Base-by-base conservation (phyloP, 2,113 vertebrate species). In the Nesogale talazaci region DNA sequence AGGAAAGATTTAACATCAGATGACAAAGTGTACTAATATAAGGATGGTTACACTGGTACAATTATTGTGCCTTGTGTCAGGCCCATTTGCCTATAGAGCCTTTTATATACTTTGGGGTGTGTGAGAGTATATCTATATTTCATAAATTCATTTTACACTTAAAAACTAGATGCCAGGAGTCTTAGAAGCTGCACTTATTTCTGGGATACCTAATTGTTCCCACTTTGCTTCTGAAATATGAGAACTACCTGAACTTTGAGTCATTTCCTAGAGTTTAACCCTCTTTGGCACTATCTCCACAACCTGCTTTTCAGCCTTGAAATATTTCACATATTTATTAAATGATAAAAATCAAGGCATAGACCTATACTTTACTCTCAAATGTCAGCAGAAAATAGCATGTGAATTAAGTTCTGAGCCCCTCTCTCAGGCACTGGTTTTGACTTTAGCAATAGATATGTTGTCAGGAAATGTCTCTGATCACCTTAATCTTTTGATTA, bases 251-350 rank as follows among this genome's bases (percentile, higher is more conserved):
- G 11, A 83, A 63, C 20, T 74, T 65, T 59, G 36, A 38, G 67
- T 1, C 7, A 3, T 80, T 80, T 59, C 67, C 78, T 80, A 46
- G 12, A 40, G 34, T 15, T 91, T 91, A 84, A 69, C 80, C 83
- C 76, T 91, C 69, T 74, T 69, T 90, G 88, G 46, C 10, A 75
- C 14, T 31, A 88, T 52, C 29, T 67, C 57, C 42, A 91, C 46
- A 74, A 80, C 34, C 36, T 88, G 12, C 74, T 78, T 88, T 85
- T 83, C 20, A 81, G 19, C 40, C 38, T 84, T 16, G 40, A 86
- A 90, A 82, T 86, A 81, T 78, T 88, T 74, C 46, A 72, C 86
- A 56, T 94, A 89, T 46, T 92, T 94, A 94, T 85, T 79, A 96
- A 90, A 69, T 89, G 27, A 86, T 42, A 95, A 94, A 94, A 92